phyloP scores from a whole-genome alignment of 2,113 vertebrate species.

The Opisthocomus hoazin region DNA sequence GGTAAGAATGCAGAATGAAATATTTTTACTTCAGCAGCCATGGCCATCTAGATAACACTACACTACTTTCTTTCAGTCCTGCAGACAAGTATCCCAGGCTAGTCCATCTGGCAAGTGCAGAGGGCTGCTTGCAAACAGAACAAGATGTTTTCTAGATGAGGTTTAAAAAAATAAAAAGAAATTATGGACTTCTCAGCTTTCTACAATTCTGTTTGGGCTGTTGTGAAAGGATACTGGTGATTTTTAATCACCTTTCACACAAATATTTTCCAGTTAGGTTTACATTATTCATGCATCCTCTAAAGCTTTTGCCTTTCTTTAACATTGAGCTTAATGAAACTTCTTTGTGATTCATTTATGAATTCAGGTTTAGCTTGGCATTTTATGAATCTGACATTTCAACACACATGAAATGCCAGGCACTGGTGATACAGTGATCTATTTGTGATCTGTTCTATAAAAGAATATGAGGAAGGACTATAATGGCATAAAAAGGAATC shows the following conservation, averaged over 20 bases:
- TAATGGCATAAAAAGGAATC: neutral
- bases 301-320: neutral
- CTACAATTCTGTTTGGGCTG: neutral
- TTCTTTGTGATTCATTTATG: neutral
- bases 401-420: neutral
- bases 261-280: neutral
- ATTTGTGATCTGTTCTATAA: neutral
- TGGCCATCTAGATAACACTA: neutral
- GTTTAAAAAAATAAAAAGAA: neutral
- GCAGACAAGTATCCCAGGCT: neutral
- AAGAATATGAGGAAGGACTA: neutral
- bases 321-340: neutral
- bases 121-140: neutral
- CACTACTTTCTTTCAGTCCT: neutral
- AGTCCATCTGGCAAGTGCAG: neutral
- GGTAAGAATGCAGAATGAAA: neutral
- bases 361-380: neutral
- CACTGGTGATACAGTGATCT: neutral
- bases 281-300: neutral
- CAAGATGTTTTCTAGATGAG: neutral
- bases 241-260: neutral
- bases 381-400: constrained; percentile 13
- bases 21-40: neutral
- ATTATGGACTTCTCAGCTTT: neutral
- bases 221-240: neutral